These are phyloP conservation scores for Acanthurus lineatus DNA, from an alignment of 2,797 vertebrate species.

Conservation along the genomic window DNA sequence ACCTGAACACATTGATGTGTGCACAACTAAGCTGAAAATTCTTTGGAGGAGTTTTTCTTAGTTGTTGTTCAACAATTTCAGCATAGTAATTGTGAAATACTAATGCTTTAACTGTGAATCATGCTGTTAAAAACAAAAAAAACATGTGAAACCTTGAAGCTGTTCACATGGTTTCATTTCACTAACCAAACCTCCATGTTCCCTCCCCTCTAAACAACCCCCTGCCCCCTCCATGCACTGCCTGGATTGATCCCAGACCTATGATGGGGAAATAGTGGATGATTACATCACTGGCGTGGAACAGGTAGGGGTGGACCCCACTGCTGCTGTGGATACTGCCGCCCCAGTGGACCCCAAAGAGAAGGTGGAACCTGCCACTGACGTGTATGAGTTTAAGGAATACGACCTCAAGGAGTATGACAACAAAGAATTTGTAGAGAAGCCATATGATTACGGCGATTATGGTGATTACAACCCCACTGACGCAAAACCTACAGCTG, in stretches of 20 bases:
- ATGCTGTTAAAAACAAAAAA: slow-evolving; percentile 9
- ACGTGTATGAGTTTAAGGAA: slow-evolving; percentile 82
- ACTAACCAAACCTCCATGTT: slow-evolving; percentile 74
- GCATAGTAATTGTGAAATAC: slow-evolving; percentile 1
- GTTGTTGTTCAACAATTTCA: slow-evolving; percentile 23
- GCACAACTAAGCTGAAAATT: slow-evolving; percentile 40
- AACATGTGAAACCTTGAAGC: slow-evolving; percentile 43
- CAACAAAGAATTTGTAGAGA: slow-evolving; percentile 76
- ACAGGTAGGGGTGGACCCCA: slow-evolving; percentile 88
- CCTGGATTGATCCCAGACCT: slow-evolving; percentile 82
- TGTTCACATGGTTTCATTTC: slow-evolving; percentile 51
- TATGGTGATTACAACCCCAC: slow-evolving; percentile 89
- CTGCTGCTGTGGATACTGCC: slow-evolving; percentile 71
- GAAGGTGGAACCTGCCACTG: slow-evolving; percentile 62
- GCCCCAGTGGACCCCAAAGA: slow-evolving; percentile 78
- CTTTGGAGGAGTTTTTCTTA: slow-evolving; percentile 24
- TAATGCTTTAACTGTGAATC: slow-evolving; percentile 42
- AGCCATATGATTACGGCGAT: slow-evolving; percentile 88
- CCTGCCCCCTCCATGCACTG: slow-evolving; percentile 59
- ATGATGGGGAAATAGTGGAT: slow-evolving; percentile 92
- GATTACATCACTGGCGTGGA: slow-evolving; percentile 97
- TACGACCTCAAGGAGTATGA: slow-evolving; percentile 84
- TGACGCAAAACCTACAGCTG: slow-evolving; percentile 87
- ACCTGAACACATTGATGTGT: slow-evolving; percentile 7
- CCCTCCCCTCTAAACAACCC: slow-evolving; percentile 78